Evolutionary conservation across 2,888 invertebrate species (phyloP), one percentile per base, ranked within the genome.

Genomic region (Trichacis sp.): DNA sequence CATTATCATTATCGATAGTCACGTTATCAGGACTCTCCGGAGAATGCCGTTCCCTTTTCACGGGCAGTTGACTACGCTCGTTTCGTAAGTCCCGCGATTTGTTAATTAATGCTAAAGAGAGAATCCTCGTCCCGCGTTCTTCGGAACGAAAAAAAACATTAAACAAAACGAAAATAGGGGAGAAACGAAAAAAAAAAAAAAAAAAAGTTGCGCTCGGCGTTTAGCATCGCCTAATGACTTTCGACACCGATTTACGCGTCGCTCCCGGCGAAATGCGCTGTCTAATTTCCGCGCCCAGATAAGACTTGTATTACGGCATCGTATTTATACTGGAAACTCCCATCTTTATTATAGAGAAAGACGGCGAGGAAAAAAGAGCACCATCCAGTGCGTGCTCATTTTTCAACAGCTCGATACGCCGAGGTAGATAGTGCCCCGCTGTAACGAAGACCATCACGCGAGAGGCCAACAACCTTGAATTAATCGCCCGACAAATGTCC

Each of bases 381-480:
- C 20, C 18, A 11, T 4, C 6, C 45, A 11, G 19, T 45, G 45
- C 45, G 45, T 45, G 45, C 19, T 18, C 33, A 33, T 33, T 45
- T 18, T n/a, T 48, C 57, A 49, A 38, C 53, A 18, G 36, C 24
- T 52, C 54, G 64, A 60, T 60, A 64, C 59, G 49, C 56, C 50
- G 33, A 36, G 59, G 56, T 56, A 57, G 60, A 61, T 65, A 65
- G 57, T 53, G 48, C 60, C 60, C 24, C 49, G 12, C 14, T 46
- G 15, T 43, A 45, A 55, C 55, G 54, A 55, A 20, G 59, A 55
- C 51, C 55, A 56, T 60, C 64, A 64, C 64, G 64, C 64, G 60
- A 64, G 57, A 56, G 65, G 65, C 60, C 60, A 65, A 60, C 60
- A 61, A 65, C 65, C 65, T 55, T 48, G 46, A 52, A 60, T 60